Conservation (phyloP, 2,113 vertebrate species). For the Calyptommatus sinebrachiatus region DNA sequence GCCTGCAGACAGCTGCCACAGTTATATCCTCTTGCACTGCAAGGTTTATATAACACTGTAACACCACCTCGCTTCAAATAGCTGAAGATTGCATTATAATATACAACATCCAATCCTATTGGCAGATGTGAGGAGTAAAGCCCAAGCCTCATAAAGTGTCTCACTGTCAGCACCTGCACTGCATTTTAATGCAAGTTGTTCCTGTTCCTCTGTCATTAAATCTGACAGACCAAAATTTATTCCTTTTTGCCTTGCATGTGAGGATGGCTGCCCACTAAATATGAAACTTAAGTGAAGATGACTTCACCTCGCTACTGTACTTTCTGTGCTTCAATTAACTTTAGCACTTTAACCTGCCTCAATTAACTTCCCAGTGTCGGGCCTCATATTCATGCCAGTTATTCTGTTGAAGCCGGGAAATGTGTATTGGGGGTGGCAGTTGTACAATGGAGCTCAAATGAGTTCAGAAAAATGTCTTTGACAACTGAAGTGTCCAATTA, state of each 20-base stretch:
- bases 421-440: slow-evolving; percentile 28
- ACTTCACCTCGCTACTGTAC: slow-evolving; percentile 65
- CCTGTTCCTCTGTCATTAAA: slow-evolving; percentile 66
- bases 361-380: slow-evolving; percentile 63
- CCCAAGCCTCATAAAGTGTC: slow-evolving; percentile 60
- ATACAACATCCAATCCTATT: slow-evolving; percentile 46
- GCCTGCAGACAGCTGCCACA: slow-evolving; percentile 3
- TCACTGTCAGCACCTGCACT: slow-evolving; percentile 43
- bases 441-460: slow-evolving; percentile 31
- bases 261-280: slow-evolving; percentile 69
- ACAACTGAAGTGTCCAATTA: slow-evolving; percentile 30
- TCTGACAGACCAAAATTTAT: slow-evolving; percentile 67
- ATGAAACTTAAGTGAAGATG: slow-evolving; percentile 64
- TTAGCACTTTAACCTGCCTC: slow-evolving; percentile 55
- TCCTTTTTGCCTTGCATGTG: slow-evolving; percentile 58
- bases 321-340: slow-evolving; percentile 68
- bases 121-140: slow-evolving; percentile 60
- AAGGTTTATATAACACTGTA: slow-evolving; percentile 46
- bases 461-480: slow-evolving; percentile 34
- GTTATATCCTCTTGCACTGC: slow-evolving; percentile 33
- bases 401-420: slow-evolving; percentile 45
- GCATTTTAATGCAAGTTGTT: slow-evolving; percentile 63
- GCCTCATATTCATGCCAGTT: slow-evolving; percentile 49
- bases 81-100: slow-evolving; percentile 52
- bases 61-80: slow-evolving; percentile 56